A percentile compares a stretch with the other conserved stretches of the same genome.
Evolutionary conservation across 2,113 vertebrate species (phyloP).

Genomic region (Chrysochloris asiatica): DNA sequence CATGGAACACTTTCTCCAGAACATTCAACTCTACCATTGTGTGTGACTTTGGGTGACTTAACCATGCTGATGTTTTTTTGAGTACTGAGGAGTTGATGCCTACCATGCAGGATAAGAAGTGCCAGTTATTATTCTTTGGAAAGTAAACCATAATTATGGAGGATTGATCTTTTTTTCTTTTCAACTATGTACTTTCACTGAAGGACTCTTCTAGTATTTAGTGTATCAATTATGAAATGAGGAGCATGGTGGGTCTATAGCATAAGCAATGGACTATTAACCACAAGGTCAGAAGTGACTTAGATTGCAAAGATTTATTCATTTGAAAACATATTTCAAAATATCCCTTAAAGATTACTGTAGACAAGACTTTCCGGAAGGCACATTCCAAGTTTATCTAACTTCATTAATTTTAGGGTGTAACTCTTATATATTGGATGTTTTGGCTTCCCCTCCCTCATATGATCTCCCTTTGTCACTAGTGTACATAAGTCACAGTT

Average conservation of each 20-base stretch:
- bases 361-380: background rate
- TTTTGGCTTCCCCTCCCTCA: background rate
- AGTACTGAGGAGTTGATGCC: background rate
- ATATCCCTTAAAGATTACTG: background rate
- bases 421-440: background rate
- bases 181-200: background rate
- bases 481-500: background rate
- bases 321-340: slow-evolving; percentile 24
- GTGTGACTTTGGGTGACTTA: background rate
- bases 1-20: background rate
- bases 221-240: background rate
- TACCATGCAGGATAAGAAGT: background rate
- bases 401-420: background rate
- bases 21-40: background rate
- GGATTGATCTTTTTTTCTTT: background rate
- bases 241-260: background rate
- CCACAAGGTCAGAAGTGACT: no score
- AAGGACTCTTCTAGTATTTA: background rate
- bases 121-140: background rate
- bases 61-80: background rate
- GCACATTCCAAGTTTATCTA: background rate
- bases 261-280: background rate
- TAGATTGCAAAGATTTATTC: background rate
- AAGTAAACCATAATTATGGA: background rate
- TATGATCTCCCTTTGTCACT: background rate